These are phyloP conservation scores for Megaceryle alcyon DNA, from an alignment of 2,797 vertebrate species.

Conservation along the genomic window DNA sequence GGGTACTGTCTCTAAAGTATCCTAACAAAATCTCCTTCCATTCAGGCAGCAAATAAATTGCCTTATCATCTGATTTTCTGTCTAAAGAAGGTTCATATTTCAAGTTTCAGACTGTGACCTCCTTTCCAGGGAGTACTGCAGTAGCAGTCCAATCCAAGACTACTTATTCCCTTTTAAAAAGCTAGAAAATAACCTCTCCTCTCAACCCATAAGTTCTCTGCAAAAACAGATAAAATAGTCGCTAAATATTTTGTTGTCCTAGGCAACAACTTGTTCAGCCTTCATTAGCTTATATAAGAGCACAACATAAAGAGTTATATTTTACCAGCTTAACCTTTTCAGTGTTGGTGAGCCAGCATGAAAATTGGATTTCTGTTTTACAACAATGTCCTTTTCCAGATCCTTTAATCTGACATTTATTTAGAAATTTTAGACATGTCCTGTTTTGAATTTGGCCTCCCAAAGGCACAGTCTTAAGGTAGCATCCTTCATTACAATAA, in stretches of 20 bases:
- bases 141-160: not conserved
- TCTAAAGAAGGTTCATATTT: slow-evolving; percentile 31
- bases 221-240: slow-evolving; percentile 22
- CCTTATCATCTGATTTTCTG: slow-evolving; percentile 19
- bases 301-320: not conserved
- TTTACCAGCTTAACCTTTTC: slow-evolving; percentile 40
- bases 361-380: not conserved
- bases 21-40: not conserved
- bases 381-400: not conserved
- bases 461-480: not conserved
- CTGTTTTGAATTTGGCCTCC: not conserved
- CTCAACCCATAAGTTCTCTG: not conserved
- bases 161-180: not conserved
- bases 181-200: slow-evolving; percentile 15
- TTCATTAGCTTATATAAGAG: slow-evolving; percentile 20
- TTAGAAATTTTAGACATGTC: not conserved
- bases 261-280: slow-evolving; percentile 59
- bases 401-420: not conserved
- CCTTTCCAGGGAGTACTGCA: not conserved
- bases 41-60: slow-evolving; percentile 39
- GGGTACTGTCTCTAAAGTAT: slow-evolving; percentile 4
- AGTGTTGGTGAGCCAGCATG: not conserved
- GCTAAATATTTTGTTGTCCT: slow-evolving; percentile 56
- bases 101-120: slow-evolving; percentile 13
- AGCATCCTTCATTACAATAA: not conserved